These are phyloP conservation scores for Protosalanx chinensis DNA, from an alignment of 2,797 vertebrate species.

Conservation along the genomic window DNA sequence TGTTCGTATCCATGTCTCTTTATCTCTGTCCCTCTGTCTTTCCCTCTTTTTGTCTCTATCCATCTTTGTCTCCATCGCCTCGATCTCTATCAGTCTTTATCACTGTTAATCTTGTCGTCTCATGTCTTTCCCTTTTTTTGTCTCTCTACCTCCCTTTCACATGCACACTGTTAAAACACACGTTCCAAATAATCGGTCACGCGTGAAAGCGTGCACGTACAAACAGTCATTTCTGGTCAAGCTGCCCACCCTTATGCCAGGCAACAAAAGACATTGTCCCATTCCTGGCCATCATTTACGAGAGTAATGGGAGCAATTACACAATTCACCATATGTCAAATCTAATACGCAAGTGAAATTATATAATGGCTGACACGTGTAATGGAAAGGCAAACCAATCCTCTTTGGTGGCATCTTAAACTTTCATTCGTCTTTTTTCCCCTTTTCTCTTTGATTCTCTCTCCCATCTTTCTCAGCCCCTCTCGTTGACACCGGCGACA, in stretches of 20 bases:
- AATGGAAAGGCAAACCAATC: not conserved
- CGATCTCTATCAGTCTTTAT: constrained; percentile 3
- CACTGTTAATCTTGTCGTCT: not conserved
- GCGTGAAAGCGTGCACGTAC: too few relatives aligned
- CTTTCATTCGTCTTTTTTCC: not conserved
- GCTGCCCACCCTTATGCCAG: not conserved
- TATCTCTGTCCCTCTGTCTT: constrained; percentile 2
- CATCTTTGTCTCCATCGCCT: not conserved
- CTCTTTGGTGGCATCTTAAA: not conserved
- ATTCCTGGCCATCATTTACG: not conserved
- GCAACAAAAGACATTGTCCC: not conserved
- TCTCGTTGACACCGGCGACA: constrained; percentile 81
- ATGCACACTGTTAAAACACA: not conserved
- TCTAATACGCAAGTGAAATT: not conserved
- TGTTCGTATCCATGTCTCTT: constrained; percentile 14
- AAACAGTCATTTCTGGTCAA: constrained; percentile 5
- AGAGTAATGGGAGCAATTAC: not conserved
- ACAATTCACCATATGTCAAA: not conserved
- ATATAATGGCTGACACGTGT: not conserved
- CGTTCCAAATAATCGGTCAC: not conserved
- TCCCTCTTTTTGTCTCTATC: too few relatives aligned
- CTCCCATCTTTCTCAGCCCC: constrained; percentile 69
- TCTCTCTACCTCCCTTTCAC: not conserved
- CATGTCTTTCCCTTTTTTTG: constrained; percentile 23
- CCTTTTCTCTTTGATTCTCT: not conserved